Evolutionary conservation across 2,888 invertebrate species (phyloP), one percentile per base, ranked within the genome.

Genomic region (Oeneis ivallda): DNA sequence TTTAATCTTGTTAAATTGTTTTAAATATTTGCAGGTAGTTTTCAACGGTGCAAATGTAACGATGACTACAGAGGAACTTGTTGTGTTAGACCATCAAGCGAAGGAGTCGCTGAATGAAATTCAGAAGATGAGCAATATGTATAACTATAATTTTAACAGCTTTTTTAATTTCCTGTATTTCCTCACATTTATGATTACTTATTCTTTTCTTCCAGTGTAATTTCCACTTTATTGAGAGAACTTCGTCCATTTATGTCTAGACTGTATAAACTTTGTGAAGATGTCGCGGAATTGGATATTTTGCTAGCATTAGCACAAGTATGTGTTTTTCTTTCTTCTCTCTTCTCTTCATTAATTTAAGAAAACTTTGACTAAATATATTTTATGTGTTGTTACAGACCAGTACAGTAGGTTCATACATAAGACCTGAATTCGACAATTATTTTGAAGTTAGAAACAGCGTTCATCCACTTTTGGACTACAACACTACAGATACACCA

Each of bases 391-490:
- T 64, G 41, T 50, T 64, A 57, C 62, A 92, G 92, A 86, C 88
- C 0, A 92, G 92, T 72, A 81, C 84, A 0, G 79, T 84, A 11
- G 87, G 89, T 1, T 88, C 93, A 13, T 95, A 94, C 75, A 94
- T 95, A 8, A 90, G 95, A 69, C 98, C 99, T 6, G 92, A 92
- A 50, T 98, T 98, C 79, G 94, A 93, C 13, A 87, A 93, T 39
- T 94, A 93, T 57, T 86, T 96, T 58, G 94, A 95, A 60, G 86
- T 98, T 15, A 92, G 93, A 66, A 93, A 94, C 73, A 95, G 96
- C 0, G 92, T 95, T 26, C 98, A 99, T 90, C 98, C 98, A 0
- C 93, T 98, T 52, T 86, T 98, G 66, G 96, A 97, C 74, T 94
- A 93, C 76, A 93, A 96, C 65, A 87, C 84, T 62, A 88, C 87